Evolutionary conservation across 2,113 vertebrate genomes (phyloP).

Genomic region (Eonycteris spelaea): DNA sequence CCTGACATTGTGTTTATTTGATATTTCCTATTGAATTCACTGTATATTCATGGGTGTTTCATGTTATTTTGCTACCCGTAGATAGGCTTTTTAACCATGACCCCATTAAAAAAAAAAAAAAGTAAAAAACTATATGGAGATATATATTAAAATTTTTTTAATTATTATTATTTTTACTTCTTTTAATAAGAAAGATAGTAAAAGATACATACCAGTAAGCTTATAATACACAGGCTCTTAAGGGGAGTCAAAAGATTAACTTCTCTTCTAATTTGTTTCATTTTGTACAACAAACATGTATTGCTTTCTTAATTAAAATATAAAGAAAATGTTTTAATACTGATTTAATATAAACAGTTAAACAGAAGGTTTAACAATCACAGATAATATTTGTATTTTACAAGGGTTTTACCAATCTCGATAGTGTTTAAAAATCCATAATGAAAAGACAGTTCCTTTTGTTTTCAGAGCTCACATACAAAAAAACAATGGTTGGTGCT

Average conservation of each 20-base stretch:
- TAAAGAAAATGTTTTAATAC: not conserved
- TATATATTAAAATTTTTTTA: not conserved
- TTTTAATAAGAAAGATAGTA: not conserved
- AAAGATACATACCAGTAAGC: not conserved
- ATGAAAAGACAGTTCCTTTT: not conserved
- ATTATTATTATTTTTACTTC: not conserved
- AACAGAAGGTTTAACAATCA: not conserved
- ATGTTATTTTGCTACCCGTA: not conserved
- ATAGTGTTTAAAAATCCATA: not conserved
- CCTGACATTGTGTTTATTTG: not conserved
- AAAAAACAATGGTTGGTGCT: conserved; percentile 68
- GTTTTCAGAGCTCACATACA: conserved; percentile 26
- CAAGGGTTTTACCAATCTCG: not conserved
- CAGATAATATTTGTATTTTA: conserved; percentile 39
- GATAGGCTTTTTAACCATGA: not conserved
- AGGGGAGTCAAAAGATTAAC: not conserved
- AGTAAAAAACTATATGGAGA: not conserved
- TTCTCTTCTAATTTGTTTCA: conserved; percentile 13
- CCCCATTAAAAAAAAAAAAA: not conserved
- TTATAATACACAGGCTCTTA: not conserved
- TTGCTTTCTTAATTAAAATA: conserved; percentile 1
- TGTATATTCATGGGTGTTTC: not conserved
- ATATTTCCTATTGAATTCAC: not conserved
- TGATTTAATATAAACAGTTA: not conserved
- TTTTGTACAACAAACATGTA: not conserved